Evolutionary conservation across 2,888 invertebrate species (phyloP), one percentile per base, ranked within the genome.

Genomic region (Argyra leucocephala): DNA sequence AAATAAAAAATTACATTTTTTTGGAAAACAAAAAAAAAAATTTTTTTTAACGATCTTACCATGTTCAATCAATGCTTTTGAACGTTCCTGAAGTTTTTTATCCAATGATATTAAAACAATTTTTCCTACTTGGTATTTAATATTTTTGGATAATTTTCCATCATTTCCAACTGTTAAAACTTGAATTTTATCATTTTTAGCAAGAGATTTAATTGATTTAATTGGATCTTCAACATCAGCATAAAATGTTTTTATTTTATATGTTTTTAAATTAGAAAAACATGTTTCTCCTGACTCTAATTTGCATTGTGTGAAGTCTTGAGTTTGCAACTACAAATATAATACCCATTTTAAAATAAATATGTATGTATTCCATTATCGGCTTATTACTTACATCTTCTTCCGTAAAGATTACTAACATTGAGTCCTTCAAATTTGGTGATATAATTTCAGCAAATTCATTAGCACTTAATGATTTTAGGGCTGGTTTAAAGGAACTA

Each of bases 211-310:
- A 57, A 90, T 71, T 0, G 82, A 83, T 1, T 78, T 77, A 15
- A 86, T 67, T 0, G 89, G 83, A 67, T 83, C 81, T 61, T 85
- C 81, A 0, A 90, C 90, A 22, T 83, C 82, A 10, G 88, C 83
- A 64, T 86, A 77, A 74, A 87, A 89, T 1, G 82, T 77, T 23
- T 78, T 76, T 9, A 76, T 74, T 65, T 74, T 71, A 3, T 80
- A 72, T 57, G 76, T 73, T 57, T 78, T 76, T 65, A 84, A 72
- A 64, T 79, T 74, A 10, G 75, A 73, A 70, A 80, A 83, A 67
- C 81, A 78, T 6, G 76, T 75, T 61, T 78, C 73, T 18, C 78
- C 76, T 60, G 74, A 71, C 57, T 69, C 67, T 2, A 71, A 69
- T 71, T 80, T 79, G 57, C 76, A 72, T 70, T 79, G 78, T 65